These are phyloP conservation scores for Anthopleura xanthogrammica DNA, from an alignment of 92 coral and sea anemone species.

Conservation along the genomic window DNA sequence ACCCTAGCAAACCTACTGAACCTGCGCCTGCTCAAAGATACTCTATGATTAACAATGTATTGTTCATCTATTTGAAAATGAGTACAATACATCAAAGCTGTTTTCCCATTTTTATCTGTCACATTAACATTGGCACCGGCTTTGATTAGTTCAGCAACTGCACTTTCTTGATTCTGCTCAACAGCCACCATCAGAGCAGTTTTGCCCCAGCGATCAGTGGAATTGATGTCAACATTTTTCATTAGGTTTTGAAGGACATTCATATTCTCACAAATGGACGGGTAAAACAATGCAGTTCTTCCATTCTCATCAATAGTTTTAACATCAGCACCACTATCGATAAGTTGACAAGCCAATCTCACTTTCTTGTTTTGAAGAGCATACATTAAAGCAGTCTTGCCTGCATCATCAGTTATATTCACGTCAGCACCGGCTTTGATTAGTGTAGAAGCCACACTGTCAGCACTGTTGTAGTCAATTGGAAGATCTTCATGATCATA, in stretches of 20 bases:
- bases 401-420: background rate
- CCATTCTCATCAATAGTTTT: background rate
- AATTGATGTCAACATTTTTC: background rate
- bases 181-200: conserved; percentile 3
- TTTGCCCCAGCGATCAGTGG: background rate
- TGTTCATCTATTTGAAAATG: background rate
- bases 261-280: background rate
- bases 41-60: no score
- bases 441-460: background rate
- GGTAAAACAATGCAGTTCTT: background rate
- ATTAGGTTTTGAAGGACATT: no score
- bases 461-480: background rate
- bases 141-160: background rate
- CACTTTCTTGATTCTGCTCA: background rate
- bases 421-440: background rate
- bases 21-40: no score
- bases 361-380: background rate
- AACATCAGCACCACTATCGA: background rate
- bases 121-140: background rate
- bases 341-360: background rate
- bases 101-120: conserved; percentile 1
- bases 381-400: background rate
- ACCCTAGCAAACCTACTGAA: no score
- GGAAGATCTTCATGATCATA: no score
- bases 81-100: conserved; percentile 4